phyloP scores from a whole-genome alignment of 2,113 vertebrate genomes.

The Corynorhinus townsendii region DNA sequence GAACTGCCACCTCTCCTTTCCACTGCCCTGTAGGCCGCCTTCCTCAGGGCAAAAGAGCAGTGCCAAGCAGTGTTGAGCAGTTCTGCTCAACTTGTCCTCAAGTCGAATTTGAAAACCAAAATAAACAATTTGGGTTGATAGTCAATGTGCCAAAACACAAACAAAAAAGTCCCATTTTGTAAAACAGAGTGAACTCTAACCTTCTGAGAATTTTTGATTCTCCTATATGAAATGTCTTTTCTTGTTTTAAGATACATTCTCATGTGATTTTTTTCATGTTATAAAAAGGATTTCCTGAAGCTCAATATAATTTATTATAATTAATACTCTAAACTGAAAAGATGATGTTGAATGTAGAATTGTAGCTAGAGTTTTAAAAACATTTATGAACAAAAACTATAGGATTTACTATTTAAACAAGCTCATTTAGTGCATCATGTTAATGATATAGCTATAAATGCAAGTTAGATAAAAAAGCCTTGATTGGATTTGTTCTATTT shows the following conservation, averaged over 20 bases:
- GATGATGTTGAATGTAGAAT: background rate
- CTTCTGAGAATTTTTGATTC: background rate
- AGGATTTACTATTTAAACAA: conserved; percentile 46
- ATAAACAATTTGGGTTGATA: conserved; percentile 4
- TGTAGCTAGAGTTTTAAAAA: conserved; percentile 25
- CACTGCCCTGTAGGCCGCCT: background rate
- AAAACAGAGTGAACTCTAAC: background rate
- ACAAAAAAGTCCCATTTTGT: background rate
- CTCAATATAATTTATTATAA: conserved; percentile 4
- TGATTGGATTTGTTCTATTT: conserved; percentile 25
- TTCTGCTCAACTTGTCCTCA: background rate
- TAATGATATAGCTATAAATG: conserved; percentile 37
- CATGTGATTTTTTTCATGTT: background rate
- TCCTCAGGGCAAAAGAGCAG: background rate
- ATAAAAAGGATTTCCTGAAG: conserved; percentile 11
- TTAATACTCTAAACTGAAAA: conserved; percentile 34
- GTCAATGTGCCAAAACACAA: background rate
- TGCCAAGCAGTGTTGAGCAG: too few relatives aligned
- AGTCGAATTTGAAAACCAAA: conserved; percentile 27
- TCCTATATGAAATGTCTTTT: background rate
- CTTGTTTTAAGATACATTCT: conserved; percentile 19
- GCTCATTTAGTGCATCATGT: conserved; percentile 14
- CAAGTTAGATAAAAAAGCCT: background rate
- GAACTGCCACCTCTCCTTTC: background rate
- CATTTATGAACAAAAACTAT: conserved; percentile 21